Conservation (phyloP, 2,888 invertebrate species). For the Hydrotaea cyrtoneurina region DNA sequence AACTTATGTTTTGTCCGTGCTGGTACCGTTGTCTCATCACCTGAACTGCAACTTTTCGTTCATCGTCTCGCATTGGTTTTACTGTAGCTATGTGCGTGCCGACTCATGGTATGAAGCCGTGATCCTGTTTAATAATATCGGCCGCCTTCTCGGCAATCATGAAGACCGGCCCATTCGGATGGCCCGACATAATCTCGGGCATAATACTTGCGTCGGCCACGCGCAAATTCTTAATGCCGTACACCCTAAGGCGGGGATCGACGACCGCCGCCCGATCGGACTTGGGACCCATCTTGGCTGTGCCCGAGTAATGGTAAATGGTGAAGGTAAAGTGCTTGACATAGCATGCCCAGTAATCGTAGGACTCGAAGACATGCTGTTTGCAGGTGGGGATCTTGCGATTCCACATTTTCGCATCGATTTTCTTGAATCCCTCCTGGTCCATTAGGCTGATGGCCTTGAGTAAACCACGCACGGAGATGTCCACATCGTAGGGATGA, state of each 20-base stretch:
- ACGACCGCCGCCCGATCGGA: constrained; percentile 85
- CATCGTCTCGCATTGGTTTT: too few relatives aligned
- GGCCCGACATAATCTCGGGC: constrained; percentile 82
- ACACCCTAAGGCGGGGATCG: constrained; percentile 83
- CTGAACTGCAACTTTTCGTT: too few relatives aligned
- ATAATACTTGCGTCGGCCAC: constrained; percentile 83
- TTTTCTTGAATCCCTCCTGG: constrained; percentile 82
- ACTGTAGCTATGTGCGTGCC: too few relatives aligned
- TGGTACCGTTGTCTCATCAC: too few relatives aligned
- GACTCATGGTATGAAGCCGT: constrained; percentile 79
- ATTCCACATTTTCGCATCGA: constrained; percentile 82
- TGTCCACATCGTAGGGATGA: constrained; percentile 84
- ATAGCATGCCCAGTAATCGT: constrained; percentile 86
- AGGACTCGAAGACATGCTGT: constrained; percentile 80
- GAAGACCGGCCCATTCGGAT: constrained; percentile 83
- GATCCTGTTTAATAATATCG: constrained; percentile 82
- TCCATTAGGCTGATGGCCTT: constrained; percentile 82
- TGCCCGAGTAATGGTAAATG: constrained; percentile 85
- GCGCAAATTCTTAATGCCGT: constrained; percentile 81
- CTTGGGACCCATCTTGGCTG: constrained; percentile 85
- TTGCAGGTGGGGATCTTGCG: constrained; percentile 84
- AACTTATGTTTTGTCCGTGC: too few relatives aligned
- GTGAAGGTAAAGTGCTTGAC: constrained; percentile 84
- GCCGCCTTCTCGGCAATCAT: constrained; percentile 84
- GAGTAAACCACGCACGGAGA: constrained; percentile 84